Conservation (phyloP, 2,113 vertebrate genomes). For the Heptranchias perlo region DNA sequence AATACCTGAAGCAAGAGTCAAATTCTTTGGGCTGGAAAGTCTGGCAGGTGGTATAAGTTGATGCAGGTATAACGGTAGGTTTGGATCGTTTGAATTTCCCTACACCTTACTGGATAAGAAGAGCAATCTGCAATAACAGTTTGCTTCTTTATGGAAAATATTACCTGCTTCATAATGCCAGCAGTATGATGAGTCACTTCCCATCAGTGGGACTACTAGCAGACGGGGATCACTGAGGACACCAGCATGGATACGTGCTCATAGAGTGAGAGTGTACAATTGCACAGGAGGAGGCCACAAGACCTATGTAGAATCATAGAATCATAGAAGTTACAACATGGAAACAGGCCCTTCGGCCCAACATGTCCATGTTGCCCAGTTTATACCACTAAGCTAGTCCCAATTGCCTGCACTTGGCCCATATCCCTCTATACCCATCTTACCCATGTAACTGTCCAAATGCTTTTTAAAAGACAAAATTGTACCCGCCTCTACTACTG, state of each 20-base stretch:
- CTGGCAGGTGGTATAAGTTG: not conserved
- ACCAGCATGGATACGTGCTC: not conserved
- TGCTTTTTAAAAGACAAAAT: too few species aligned
- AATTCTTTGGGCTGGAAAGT: not conserved
- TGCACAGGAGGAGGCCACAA: not conserved
- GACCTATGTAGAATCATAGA: not conserved
- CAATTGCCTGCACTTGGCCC: too few species aligned
- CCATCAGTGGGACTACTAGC: not conserved
- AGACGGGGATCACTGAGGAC: not conserved
- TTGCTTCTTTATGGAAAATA: not conserved
- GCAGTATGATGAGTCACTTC: not conserved
- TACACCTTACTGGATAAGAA: not conserved
- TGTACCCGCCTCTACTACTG: too few species aligned
- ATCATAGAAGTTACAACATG: too few species aligned
- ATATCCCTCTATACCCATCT: too few species aligned
- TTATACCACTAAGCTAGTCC: too few species aligned
- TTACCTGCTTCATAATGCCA: not conserved
- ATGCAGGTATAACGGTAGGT: not conserved
- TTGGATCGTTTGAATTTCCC: not conserved
- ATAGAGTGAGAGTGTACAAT: not conserved
- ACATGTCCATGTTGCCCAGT: too few species aligned
- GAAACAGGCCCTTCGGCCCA: too few species aligned
- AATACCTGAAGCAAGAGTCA: not conserved
- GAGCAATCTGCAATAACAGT: not conserved
- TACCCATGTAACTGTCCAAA: too few species aligned